Percentiles rank a stretch among this genome's conserved stretches.
Evolutionary conservation across 1,140 invertebrate species (phyloP).

Genomic region (Drosophila santomea): DNA sequence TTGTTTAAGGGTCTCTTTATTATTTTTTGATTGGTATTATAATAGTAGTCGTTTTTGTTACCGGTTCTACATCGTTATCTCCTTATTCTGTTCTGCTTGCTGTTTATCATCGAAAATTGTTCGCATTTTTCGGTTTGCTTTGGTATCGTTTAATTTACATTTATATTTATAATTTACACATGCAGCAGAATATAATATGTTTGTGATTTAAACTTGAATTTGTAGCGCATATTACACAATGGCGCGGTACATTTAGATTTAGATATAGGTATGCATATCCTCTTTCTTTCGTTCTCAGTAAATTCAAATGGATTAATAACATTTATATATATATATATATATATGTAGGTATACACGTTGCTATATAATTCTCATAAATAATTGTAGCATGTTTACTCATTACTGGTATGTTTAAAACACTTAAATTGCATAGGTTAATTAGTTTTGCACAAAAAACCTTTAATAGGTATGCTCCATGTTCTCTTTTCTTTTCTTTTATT

Average conservation of each 20-base stretch:
- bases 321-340: conserved; percentile 48
- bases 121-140: conserved; percentile 36
- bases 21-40: conserved; percentile 69
- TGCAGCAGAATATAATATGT: conserved; percentile 51
- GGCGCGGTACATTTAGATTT: conserved; percentile 69
- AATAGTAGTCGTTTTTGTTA: conserved; percentile 77
- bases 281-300: conserved; percentile 16
- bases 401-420: conserved; percentile 54
- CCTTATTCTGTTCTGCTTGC: conserved; percentile 36
- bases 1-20: conserved; percentile 70
- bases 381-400: conserved; percentile 40
- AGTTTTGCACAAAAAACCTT: conserved; percentile 80
- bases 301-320: conserved; percentile 61
- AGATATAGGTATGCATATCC: conserved; percentile 41
- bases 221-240: conserved; percentile 80
- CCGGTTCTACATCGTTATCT: conserved; percentile 58
- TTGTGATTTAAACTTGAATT: conserved; percentile 41
- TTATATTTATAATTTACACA: conserved; percentile 72
- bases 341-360: conserved; percentile 40
- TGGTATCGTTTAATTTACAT: conserved; percentile 46
- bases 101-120: conserved; percentile 53
- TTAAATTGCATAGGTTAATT: conserved; percentile 63
- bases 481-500: conserved; percentile 22
- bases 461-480: conserved; percentile 76
- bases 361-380: conserved; percentile 55